Evolutionary conservation across 2,797 vertebrate genomes (phyloP), one percentile per base, ranked within the genome.

Genomic region (Decapterus maruadsi): DNA sequence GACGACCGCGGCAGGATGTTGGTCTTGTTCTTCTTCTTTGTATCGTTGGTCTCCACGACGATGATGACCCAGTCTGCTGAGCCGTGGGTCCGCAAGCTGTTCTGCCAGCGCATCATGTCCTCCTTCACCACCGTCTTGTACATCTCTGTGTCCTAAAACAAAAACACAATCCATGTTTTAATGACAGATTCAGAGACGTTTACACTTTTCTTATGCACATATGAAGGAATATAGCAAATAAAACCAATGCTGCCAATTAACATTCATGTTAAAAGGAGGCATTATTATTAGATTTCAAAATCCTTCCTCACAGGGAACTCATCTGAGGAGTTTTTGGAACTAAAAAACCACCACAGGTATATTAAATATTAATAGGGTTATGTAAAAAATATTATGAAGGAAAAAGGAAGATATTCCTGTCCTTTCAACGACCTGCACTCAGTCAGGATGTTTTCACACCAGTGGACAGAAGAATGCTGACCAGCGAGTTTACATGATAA

Each of bases 1-100:
- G 98, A 99, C 1, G 98, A 97, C 22, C 98, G 96, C 5, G 98
- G 97, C 82, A 99, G 96, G 89, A 99, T 98, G 93, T 99, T 99
- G 80, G 98, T 97, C 94, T 99, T 99, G 93, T 99, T 99, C 94
- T 99, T 99, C 89, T 98, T 99, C 95, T 98, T 99, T 59, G 96
- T 95, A 64, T 99, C 98, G 16, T 95, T 97, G 81, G 88, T 93
- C 90, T 99, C 98, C 73, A 99, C 97, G 0, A 99, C 96, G 40
- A 99, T 97, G 81, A 99, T 97, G 72, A 99, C 95, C 98, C 98
- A 99, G 92, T 99, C 98, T 29, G 94, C 91, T 0, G 97, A 97
- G 82, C 93, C 90, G 62, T 99, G 97, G 12, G 94, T 89, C 72
- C 96, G 95, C 81, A 99, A 90, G 59, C 95, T 93, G 16, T 95